A percentile compares a stretch with the other conserved stretches of the same genome.
Evolutionary conservation across 2,113 vertebrate species (phyloP).

Genomic region (Ptilorrhoa leucosticta): DNA sequence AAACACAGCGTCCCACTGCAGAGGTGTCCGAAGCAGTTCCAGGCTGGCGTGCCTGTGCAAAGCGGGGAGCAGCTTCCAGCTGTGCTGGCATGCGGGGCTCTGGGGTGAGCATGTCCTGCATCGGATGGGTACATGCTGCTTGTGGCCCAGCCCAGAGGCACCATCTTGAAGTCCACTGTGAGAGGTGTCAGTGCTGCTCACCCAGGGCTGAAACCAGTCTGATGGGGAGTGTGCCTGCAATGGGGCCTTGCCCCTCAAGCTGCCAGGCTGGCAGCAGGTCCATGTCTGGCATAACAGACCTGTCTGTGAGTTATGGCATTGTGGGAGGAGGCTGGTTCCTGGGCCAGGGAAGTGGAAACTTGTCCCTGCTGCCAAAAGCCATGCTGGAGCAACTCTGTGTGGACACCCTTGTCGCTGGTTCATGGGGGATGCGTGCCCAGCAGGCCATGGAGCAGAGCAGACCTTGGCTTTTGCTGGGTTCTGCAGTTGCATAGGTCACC

Average conservation of each 20-base stretch:
- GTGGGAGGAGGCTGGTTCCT: background rate
- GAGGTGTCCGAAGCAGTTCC: background rate
- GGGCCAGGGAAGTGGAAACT: background rate
- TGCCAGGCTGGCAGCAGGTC: background rate
- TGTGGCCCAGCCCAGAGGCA: background rate
- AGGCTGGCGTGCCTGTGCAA: background rate
- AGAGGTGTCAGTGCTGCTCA: background rate
- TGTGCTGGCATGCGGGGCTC: fast-evolving
- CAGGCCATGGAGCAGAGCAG: background rate
- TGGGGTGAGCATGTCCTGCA: fast-evolving
- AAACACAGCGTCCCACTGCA: background rate
- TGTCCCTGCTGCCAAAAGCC: background rate
- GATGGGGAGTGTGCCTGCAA: fast-evolving
- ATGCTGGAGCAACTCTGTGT: fast-evolving
- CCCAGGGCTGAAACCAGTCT: background rate
- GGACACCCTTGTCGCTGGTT: background rate
- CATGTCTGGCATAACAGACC: background rate
- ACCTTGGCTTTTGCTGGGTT: background rate
- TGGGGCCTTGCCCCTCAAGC: background rate
- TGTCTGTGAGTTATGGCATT: background rate
- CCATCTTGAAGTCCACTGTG: background rate
- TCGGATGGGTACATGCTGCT: background rate
- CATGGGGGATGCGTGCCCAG: background rate
- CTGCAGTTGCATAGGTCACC: background rate
- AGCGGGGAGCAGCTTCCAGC: background rate